Conservation (phyloP, 2,797 vertebrate species). For the Parauchenoglanis ngamensis region DNA sequence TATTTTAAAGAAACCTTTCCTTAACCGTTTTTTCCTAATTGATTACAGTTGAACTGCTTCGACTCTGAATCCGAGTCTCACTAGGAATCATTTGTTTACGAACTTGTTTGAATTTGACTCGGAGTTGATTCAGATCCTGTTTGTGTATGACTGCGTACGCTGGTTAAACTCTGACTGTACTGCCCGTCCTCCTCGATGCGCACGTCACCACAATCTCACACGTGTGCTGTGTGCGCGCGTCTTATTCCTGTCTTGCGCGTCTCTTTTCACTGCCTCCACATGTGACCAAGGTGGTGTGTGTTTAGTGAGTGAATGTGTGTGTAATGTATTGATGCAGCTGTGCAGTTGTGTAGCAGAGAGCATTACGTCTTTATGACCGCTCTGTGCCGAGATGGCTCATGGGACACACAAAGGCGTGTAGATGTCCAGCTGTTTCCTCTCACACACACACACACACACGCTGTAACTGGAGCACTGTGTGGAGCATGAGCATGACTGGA, state of each 20-base stretch:
- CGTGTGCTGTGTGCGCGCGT: neutral
- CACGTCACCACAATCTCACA: neutral
- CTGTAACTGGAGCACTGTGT: neutral
- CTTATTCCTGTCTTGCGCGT: neutral
- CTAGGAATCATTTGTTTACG: neutral
- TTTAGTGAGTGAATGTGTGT: constrained; percentile 21
- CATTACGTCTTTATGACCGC: constrained; percentile 25
- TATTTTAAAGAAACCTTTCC: neutral
- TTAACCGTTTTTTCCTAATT: neutral
- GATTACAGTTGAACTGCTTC: neutral
- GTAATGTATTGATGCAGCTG: constrained; percentile 34
- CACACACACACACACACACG: neutral
- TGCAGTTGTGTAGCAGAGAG: constrained; percentile 20
- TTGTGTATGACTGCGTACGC: too few species aligned
- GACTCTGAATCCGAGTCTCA: neutral
- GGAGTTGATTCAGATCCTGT: neutral
- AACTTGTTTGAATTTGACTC: neutral
- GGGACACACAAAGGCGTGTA: constrained; percentile 33
- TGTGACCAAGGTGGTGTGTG: neutral
- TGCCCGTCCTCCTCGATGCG: too few species aligned
- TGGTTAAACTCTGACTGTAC: neutral
- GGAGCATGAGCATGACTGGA: neutral
- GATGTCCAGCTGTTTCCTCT: constrained; percentile 34
- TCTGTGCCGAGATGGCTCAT: constrained; percentile 24
- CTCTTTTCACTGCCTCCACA: neutral